Percentiles rank a stretch among this genome's conserved stretches.
Evolutionary conservation across 2,888 invertebrate genomes (phyloP).

Genomic region (Cloeon dipterum): DNA sequence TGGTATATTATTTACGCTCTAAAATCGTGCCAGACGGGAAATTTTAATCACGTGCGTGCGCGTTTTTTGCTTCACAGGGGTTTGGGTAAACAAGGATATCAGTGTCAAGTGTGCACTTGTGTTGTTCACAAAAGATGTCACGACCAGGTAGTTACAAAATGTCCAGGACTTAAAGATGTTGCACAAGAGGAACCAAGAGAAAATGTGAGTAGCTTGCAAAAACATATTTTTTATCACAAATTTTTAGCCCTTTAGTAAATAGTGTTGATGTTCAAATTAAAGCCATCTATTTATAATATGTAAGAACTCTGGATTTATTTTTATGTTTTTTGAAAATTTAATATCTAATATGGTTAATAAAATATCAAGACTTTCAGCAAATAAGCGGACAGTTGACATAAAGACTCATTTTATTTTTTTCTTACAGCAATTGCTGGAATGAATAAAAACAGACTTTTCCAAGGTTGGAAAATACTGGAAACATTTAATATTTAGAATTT

Average conservation of each 20-base stretch:
- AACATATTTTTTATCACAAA: conserved; percentile 3
- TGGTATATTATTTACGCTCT: conserved; percentile 39
- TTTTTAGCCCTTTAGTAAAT: conserved; percentile 1
- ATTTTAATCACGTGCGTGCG: not conserved
- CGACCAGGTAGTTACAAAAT: conserved; percentile 89
- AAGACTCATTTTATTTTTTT: too few species aligned
- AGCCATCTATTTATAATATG: conserved; percentile 6
- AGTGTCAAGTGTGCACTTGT: conserved; percentile 97
- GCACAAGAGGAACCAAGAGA: conserved; percentile 28
- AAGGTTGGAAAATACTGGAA: too few species aligned
- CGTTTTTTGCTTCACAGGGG: conserved; percentile 44
- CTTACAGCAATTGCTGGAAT: too few species aligned
- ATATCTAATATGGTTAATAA: too few species aligned
- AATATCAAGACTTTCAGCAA: too few species aligned
- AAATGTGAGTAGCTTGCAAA: conserved; percentile 1
- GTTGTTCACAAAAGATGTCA: conserved; percentile 99
- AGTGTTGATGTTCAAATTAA: conserved; percentile 2
- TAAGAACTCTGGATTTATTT: too few species aligned
- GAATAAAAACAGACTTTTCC: too few species aligned
- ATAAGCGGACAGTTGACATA: too few species aligned
- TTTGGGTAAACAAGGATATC: conserved; percentile 91
- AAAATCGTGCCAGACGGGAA: not conserved
- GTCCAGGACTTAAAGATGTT: conserved; percentile 83
- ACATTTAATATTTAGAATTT: too few species aligned
- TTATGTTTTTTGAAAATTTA: too few species aligned